Evolutionary conservation across 2,888 invertebrate genomes (phyloP).

Genomic region (Eupithecia pulchellata): DNA sequence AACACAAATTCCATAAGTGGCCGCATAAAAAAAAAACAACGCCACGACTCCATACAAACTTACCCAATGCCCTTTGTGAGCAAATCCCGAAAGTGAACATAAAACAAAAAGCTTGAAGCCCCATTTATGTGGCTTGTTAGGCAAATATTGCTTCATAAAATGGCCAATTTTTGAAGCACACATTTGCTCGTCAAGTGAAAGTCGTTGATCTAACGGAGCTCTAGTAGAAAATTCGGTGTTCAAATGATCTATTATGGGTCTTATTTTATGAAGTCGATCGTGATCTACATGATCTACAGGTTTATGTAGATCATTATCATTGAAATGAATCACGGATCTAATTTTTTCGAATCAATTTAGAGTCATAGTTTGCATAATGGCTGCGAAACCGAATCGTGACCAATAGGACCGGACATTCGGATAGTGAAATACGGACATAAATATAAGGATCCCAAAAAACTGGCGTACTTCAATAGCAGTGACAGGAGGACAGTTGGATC

Average conservation of each 20-base stretch:
- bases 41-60: too few relatives aligned
- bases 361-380: not conserved
- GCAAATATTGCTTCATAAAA: conserved; percentile 40
- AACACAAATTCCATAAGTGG: too few relatives aligned
- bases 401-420: not conserved
- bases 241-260: conserved; percentile 50
- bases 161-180: conserved; percentile 40
- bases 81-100: too few relatives aligned
- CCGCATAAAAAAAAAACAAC: too few relatives aligned
- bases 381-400: not conserved
- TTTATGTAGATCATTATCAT: conserved; percentile 47
- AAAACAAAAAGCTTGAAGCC: too few relatives aligned
- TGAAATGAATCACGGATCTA: conserved; percentile 48
- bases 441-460: not conserved
- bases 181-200: conserved; percentile 41
- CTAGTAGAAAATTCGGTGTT: conserved; percentile 34
- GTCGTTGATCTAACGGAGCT: conserved; percentile 36
- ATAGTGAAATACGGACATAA: not conserved
- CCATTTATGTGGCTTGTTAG: too few relatives aligned
- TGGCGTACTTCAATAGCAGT: not conserved
- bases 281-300: conserved; percentile 46
- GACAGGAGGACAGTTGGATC: too few relatives aligned
- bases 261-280: conserved; percentile 52
- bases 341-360: conserved; percentile 31
- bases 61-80: too few relatives aligned